Percentiles rank a stretch among this genome's conserved stretches.
Conservation (phyloP, 2,888 invertebrate genomes). For the Hipparchia semele region DNA sequence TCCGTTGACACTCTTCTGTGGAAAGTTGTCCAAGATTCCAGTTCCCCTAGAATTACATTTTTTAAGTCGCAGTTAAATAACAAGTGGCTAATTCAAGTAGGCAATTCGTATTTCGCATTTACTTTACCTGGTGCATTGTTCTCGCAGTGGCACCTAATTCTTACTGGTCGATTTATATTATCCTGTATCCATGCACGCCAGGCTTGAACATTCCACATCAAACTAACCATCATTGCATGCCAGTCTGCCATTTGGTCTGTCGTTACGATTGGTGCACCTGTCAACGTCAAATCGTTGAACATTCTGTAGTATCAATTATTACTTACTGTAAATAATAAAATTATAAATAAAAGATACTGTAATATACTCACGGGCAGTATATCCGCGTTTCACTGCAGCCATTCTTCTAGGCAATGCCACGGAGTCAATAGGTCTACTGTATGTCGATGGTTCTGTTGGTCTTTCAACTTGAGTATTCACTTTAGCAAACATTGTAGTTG, state of each 20-base stretch:
- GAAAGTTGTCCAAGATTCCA: conserved; percentile 55
- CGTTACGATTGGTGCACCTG: conserved; percentile 61
- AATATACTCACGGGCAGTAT: conserved; percentile 55
- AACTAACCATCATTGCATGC: conserved; percentile 72
- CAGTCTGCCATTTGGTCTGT: conserved; percentile 71
- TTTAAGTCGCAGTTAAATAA: conserved; percentile 9
- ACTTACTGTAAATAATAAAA: too few relatives aligned
- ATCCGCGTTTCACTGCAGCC: conserved; percentile 43
- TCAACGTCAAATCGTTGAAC: conserved; percentile 3
- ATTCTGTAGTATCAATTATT: not conserved
- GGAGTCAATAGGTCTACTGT: conserved; percentile 9
- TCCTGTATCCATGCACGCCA: conserved; percentile 76
- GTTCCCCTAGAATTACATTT: conserved; percentile 43
- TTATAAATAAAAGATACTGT: too few relatives aligned
- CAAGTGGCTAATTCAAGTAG: not conserved
- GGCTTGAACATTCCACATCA: conserved; percentile 73
- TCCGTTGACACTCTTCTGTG: conserved; percentile 61
- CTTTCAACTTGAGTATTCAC: conserved; percentile 30
- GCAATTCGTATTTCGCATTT: not conserved
- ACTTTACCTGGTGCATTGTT: conserved; percentile 9
- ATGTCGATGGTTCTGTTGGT: conserved; percentile 8
- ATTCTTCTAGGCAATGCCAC: conserved; percentile 31
- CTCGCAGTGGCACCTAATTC: conserved; percentile 42
- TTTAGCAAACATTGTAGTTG: conserved; percentile 48
- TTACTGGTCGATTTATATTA: conserved; percentile 58